Evolutionary conservation across 2,888 invertebrate species (phyloP), one percentile per base, ranked within the genome.

Genomic region (Aphodius sticticus): DNA sequence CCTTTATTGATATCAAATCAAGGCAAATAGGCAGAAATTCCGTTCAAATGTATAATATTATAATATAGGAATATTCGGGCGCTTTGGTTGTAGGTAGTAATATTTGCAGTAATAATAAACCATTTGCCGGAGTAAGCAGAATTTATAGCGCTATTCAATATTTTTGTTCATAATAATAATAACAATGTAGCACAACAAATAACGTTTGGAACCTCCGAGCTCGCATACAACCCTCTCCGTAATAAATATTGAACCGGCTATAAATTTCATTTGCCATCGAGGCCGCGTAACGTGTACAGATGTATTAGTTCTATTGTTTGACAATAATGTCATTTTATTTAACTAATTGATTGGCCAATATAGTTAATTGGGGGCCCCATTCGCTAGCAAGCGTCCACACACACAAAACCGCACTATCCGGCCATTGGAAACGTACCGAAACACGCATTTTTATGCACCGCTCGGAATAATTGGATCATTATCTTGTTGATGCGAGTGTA

Each of bases 261-360:
- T 74, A 74, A 74, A 74, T 74, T 74, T 74, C 37, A 74, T 74
- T 74, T 35, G 37, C 74, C 36, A 14, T 37, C 26, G 35, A 74
- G n/a, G 5, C 37, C 36, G n/a, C 26, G 74, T 74, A 74, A 74
- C 74, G 26, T 74, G 74, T 35, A 26, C 74, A 74, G 74, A 74
- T 74, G 74, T 74, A 74, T 74, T 74, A 36, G 74, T 74, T 74
- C 36, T 74, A 74, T 74, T 74, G 74, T 74, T 74, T 74, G 74
- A 74, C 35, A 74, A 74, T 74, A 74, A 74, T 26, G 74, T 74
- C 74, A 78, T 74, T 78, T 78, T 79, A 76, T 79, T 71, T 79
- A 35, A 76, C 76, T 79, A 79, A 79, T 79, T 79, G 78, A 79
- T 79, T 79, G 76, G 80, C 79, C 82, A 82, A 82, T 82, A 82